Base-by-base conservation (phyloP, 2,113 vertebrate species). In the Opisthocomus hoazin region DNA sequence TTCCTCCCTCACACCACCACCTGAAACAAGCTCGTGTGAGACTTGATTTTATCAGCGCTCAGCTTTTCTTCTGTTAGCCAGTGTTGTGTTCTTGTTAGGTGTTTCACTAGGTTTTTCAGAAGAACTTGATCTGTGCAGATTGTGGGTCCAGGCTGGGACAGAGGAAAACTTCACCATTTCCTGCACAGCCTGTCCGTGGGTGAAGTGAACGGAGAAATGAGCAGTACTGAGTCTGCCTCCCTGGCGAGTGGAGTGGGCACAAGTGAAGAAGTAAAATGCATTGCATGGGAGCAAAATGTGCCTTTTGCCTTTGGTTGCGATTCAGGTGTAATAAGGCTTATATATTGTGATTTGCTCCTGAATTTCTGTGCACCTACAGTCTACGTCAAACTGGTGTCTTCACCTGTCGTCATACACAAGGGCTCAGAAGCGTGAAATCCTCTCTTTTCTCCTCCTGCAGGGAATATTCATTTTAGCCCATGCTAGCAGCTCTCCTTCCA, bases 21-120 rank as follows among this genome's bases (percentile, higher is more conserved):
- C 79, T 96, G 92, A 87, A 90, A 75, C 73, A 68, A 79, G 36
- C 87, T 96, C 51, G 43, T 87, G 89, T 87, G 91, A 94, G 93
- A 78, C 86, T 66, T 87, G 89, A 87, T 93, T 77, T 95, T 96
- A 92, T 96, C 96, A 92, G 34, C 76, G 37, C 43, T 46, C 51
- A 78, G 56, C 60, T 94, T 89, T 87, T 81, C 76, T 89, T 84
- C 78, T 56, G 48, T 70, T 89, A 77, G 50, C 58, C 32, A 14
- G 58, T 11, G n/a, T 75, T 89, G 64, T 84, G 63, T 64, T 93
- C 76, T 66, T 77, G 41, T 61, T 84, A 53, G 37, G 63, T 83
- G 70, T 85, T 90, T 56, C 53, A 24, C 43, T 66, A 39, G 30
- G 15, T 71, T 90, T 90, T 88, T 89, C 24, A 17, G 69, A 80